These are phyloP conservation scores for Darevskia mixta DNA, from an alignment of 2,797 vertebrate species.

Conservation along the genomic window DNA sequence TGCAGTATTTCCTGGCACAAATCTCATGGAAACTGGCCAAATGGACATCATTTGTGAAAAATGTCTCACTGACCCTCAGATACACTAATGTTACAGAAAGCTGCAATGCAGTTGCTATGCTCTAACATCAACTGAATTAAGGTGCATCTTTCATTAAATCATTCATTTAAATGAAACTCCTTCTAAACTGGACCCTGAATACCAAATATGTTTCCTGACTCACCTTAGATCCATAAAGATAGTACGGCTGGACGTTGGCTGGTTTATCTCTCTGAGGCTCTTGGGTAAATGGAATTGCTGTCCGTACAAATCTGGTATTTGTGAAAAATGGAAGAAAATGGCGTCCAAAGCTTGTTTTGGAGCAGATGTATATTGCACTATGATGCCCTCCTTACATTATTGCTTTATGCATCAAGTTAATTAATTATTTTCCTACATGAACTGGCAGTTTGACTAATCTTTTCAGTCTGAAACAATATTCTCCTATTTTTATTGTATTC, in stretches of 20 bases:
- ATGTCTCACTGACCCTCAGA: no score
- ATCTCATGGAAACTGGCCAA: no score
- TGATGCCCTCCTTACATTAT: not conserved
- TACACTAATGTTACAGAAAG: no score
- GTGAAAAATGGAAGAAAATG: slow-evolving; percentile 42
- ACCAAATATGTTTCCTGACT: slow-evolving; percentile 59
- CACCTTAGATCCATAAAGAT: slow-evolving; percentile 98
- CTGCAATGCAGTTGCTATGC: no score
- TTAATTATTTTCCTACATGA: not conserved
- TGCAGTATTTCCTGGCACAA: no score
- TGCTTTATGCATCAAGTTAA: not conserved
- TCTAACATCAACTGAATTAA: no score
- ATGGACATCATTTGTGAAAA: no score
- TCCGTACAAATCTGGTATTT: slow-evolving; percentile 88
- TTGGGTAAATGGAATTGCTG: slow-evolving; percentile 98
- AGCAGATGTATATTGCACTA: rapidly evolving
- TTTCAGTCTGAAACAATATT: not conserved
- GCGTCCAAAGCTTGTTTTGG: not conserved
- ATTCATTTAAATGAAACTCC: no score
- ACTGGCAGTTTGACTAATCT: not conserved
- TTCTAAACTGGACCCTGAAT: no score
- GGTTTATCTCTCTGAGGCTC: slow-evolving; percentile 98
- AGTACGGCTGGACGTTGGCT: slow-evolving; percentile 98
- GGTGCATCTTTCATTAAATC: no score
- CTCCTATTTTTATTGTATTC: not conserved